Base-by-base conservation (phyloP, 2,797 vertebrate species). In the Helarctos malayanus region DNA sequence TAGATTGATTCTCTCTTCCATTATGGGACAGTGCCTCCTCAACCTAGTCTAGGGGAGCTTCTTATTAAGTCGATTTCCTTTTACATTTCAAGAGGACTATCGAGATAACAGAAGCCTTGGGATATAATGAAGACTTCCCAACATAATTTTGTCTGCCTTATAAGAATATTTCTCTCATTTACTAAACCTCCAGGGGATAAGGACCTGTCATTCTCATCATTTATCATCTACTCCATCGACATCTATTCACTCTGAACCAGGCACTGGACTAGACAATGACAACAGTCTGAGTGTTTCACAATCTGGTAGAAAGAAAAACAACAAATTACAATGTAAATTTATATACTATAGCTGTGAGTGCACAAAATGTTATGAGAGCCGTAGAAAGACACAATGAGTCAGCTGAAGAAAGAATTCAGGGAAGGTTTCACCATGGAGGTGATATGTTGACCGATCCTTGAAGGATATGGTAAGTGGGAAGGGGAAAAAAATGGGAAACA, bases 51-150 rank as follows among this genome's bases (percentile, higher is more conserved):
- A 47, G 41, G 41, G 7, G 13, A 95, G 5, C 12, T 16, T 80
- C 49, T 91, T 78, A 18, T 80, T 81, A 89, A 80, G 81, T 45
- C 84, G 32, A 35, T 81, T 96, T 83, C 73, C 63, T 85, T 11
- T 69, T 68, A 89, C 75, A 32, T 89, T 69, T 47, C 38, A 89
- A 41, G 21, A 81, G 35, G 19, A 71, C n/a, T 54, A 54, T 38
- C 91, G 8, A 76, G 47, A 83, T n/a, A 45, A 75, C 14, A 88
- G 56, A 75, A 35, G 25, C 38, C 12, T 4, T 61, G 15, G 32
- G 49, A 41, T 88, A 54, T 25, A 84, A 65, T n/a, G 52, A 89
- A 88, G 35, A 19, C 15, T 41, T 91, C 12, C 71, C 47, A 84
- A 84, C 7, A 75, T n/a, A 86, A 88, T 25, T 75, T 52, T 93